These are phyloP conservation scores for Oreochromis tanganicae DNA, from an alignment of 2,113 vertebrate species.

Conservation along the genomic window DNA sequence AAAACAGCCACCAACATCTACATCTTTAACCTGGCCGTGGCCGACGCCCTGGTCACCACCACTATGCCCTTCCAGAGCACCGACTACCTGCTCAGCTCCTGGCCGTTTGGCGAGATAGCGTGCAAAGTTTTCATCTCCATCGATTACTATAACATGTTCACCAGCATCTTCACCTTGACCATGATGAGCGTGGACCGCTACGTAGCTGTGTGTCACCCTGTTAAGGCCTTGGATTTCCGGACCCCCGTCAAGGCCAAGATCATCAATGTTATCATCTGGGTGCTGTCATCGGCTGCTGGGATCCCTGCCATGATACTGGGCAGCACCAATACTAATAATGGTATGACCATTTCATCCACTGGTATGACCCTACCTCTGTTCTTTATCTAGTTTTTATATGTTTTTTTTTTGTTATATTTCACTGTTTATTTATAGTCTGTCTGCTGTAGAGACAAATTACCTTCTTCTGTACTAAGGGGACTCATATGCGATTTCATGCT, in stretches of 20 bases:
- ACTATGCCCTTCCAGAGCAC: constrained; percentile 98
- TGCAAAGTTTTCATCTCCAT: constrained; percentile 97
- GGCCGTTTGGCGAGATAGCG: constrained; percentile 92
- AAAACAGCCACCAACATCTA: constrained; percentile 81
- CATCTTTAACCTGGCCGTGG: constrained; percentile 95
- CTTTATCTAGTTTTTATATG: neutral
- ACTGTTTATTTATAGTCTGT: neutral
- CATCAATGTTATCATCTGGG: constrained; percentile 95
- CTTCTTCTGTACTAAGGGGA: neutral
- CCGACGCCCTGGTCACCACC: constrained; percentile 91
- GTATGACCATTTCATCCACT: constrained; percentile 56
- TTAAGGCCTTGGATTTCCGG: constrained; percentile 89
- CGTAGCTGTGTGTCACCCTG: constrained; percentile 73
- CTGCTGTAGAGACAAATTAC: neutral
- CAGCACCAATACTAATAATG: constrained; percentile 89
- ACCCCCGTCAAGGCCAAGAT: constrained; percentile 93
- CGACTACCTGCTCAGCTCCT: constrained; percentile 92
- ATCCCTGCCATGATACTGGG: constrained; percentile 94
- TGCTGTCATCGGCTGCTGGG: constrained; percentile 89
- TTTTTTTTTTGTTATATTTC: neutral
- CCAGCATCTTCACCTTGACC: constrained; percentile 77
- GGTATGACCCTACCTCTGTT: neutral
- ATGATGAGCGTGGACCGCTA: constrained; percentile 79
- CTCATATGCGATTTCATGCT: neutral
- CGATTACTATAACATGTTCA: constrained; percentile 99